Evolutionary conservation across 2,888 invertebrate species (phyloP), one percentile per base, ranked within the genome.

Genomic region (Leptopilina drosophilae): DNA sequence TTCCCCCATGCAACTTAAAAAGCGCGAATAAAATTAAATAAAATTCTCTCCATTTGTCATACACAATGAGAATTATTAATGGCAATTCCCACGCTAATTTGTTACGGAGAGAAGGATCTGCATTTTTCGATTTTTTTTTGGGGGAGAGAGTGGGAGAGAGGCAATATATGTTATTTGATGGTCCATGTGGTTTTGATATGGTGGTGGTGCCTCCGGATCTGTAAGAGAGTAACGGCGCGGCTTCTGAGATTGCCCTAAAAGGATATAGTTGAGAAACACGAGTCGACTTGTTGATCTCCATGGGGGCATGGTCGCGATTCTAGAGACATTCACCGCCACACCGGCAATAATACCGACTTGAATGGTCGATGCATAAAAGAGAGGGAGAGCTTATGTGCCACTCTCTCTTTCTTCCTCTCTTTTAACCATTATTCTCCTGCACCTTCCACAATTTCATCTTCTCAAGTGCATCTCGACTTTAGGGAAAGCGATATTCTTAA

Each of bases 171-270:
- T 33, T 33, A 33, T 33, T 33, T 42, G 42, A 42, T 42, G 42
- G 42, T 42, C 42, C 42, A 42, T 42, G 42, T 42, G 42, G 42
- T 42, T 42, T 42, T 42, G 42, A 42, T 42, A 42, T 42, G 42
- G 8, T 42, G 42, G 8, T 42, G 42, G 8, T 42, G 42, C 42
- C 42, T 11, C 62, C 62, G 62, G 62, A 62, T 62, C 62, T 49
- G 49, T 20, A 59, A 33, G 33, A 33, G 33, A 33, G 67, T 76
- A 67, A 56, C 67, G 46, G 40, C 20, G 66, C 20, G 66, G 67
- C 66, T 62, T 77, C 26, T 80, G 59, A 77, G 78, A 73, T 82
- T 82, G 83, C 85, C 84, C 83, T 84, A 85, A 84, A 85, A 85
- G 85, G 85, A 82, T 80, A 83, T 82, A 78, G 42, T 77, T 49